phyloP scores from a whole-genome alignment of 1,140 invertebrate species.

The Branchinecta lindahli region DNA sequence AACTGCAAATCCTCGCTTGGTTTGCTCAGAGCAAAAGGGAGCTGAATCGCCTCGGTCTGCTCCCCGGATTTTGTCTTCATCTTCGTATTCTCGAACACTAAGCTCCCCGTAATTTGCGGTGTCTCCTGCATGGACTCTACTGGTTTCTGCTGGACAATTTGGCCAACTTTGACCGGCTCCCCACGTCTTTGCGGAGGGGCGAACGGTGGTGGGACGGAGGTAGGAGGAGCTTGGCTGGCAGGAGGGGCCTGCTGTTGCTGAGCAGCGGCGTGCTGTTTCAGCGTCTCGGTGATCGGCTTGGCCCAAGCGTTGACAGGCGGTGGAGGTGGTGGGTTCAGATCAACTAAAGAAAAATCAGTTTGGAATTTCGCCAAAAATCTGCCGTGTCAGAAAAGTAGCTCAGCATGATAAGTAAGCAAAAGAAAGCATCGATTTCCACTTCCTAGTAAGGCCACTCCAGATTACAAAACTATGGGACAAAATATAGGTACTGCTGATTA shows the following conservation, averaged over 20 bases:
- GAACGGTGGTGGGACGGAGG: neutral
- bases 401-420: no score
- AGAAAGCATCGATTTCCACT: no score
- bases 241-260: neutral
- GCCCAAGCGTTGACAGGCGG: slow-evolving; percentile 66
- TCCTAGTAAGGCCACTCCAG: no score
- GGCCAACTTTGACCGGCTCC: no score
- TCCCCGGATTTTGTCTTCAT: slow-evolving; percentile 45
- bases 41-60: slow-evolving; percentile 41
- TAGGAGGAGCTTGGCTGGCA: neutral
- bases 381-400: no score
- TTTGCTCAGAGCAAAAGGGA: slow-evolving; percentile 44
- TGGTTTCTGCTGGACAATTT: no score
- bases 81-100: slow-evolving; percentile 84
- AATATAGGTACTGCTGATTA: no score
- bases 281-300: slow-evolving; percentile 52
- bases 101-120: slow-evolving; percentile 41
- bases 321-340: slow-evolving; percentile 38
- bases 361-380: no score
- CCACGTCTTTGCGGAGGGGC: neutral
- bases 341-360: neutral
- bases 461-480: no score
- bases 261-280: slow-evolving; percentile 24
- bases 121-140: no score
- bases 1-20: slow-evolving; percentile 62